Evolutionary conservation across 1,140 invertebrate species (phyloP), one percentile per base, ranked within the genome.

Genomic region (Asobara japonica): DNA sequence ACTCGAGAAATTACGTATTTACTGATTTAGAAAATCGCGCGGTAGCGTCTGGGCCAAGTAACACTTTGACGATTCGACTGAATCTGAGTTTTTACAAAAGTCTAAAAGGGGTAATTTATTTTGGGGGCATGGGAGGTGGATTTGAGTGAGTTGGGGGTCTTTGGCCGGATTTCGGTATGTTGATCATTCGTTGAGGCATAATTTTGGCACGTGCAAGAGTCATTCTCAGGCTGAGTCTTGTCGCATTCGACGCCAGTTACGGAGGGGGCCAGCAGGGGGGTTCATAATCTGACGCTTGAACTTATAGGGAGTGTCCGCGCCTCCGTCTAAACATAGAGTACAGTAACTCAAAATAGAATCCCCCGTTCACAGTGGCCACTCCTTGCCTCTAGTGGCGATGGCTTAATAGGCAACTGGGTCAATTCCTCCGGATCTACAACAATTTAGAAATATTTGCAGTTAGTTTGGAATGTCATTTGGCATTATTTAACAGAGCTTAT

Each of bases 381-480:
- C 68, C 71, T 76, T 61, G 51, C 51, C 30, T 48, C 18, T 48
- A 25, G n/a, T 45, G 67, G 78, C 76, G 81, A 77, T 77, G 77
- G 80, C 73, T 85, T 85, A 85, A 84, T 86, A 85, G 84, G 83
- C 84, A 86, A 86, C 80, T 86, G 73, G 84, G 84, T 85, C 84
- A 86, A 82, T 85, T 82, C 78, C 84, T 77, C 78, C 79, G 45
- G 31, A 36, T 70, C 72, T 74, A 72, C 27, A 77, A 67, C 61
- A 61, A 73, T 62, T 68, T 11, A 62, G 4, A 62, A 41, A 60
- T 41, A 56, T 56, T 56, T 45, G 13, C 11, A 18, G 41, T 2
- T n/a, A n/a, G n/a, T 45, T 18, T n/a, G 5, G 41, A 18, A 16
- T 18, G n/a, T 4, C n/a, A 16, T 45, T 45, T n/a, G 41, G 41